Base-by-base conservation (phyloP, 2,797 vertebrate genomes). In the Hirundo rustica region DNA sequence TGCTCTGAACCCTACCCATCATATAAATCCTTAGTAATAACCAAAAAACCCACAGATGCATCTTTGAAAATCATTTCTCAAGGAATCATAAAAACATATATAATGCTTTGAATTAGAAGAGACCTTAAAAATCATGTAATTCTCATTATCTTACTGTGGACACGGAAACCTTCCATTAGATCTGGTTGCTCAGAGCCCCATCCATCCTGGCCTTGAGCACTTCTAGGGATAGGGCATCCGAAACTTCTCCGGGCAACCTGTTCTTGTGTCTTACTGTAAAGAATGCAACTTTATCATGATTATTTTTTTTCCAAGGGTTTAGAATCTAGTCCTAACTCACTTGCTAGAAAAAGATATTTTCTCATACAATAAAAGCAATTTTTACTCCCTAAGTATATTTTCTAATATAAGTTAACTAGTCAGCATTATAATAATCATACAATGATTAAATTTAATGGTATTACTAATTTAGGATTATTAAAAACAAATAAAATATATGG, bases 291-390 rank as follows among this genome's bases (percentile, higher is more conserved):
- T n/a, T n/a, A 60, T 38, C 5, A 22, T 58, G 4, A 10, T 2
- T 55, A 19, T 60, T 60, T 58, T 80, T 42, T 36, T 34, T 36
- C 14, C n/a, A n/a, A 65, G 9, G 1, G 4, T 54, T 67, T 51
- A 66, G 25, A 64, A 65, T 38, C 9, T 21, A 57, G 9, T 55
- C 26, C 32, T 23, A 27, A 53, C 17, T 70, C 7, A 32, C 5
- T 82, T 0, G 0, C 1, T 47, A 58, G 55, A 58, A 65, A 14
- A 3, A 25, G 25, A 19, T 38, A 51, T 58, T 78, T 47, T 11
- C 3, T 74, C 19, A 23, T 32, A 36, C 17, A 58, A 36, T 34
- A 44, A 36, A 17, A 79, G 2, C 2, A 72, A 8, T n/a, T 23
- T 51, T 74, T 11, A 45, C 6, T 91, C 88, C 12, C n/a, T 55